phyloP scores from a whole-genome alignment of 2,888 invertebrate genomes.

The Oligia strigilis region DNA sequence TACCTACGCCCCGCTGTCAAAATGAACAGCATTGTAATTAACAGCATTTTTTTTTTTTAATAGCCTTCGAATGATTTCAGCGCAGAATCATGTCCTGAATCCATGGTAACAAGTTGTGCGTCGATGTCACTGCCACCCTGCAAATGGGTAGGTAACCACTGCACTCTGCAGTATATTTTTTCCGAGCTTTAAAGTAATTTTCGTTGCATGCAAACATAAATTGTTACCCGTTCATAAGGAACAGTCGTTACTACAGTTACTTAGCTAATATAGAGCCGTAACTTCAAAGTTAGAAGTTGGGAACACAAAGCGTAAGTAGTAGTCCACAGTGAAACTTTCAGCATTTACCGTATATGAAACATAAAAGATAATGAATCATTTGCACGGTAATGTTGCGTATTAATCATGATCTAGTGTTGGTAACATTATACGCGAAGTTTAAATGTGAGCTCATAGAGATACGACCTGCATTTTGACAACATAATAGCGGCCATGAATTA shows the following conservation, averaged over 20 bases:
- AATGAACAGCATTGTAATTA: no score
- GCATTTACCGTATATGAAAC: constrained; percentile 64
- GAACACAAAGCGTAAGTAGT: constrained; percentile 68
- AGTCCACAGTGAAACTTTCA: constrained; percentile 71
- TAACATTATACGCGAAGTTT: constrained; percentile 56
- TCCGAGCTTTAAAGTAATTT: constrained; percentile 8
- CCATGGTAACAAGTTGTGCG: no score
- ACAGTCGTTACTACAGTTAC: constrained; percentile 37
- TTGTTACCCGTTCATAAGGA: constrained; percentile 11
- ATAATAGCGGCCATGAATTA: constrained; percentile 51
- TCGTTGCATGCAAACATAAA: constrained; percentile 5
- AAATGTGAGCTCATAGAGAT: constrained; percentile 44
- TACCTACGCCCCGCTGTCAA: no score
- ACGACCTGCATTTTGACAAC: constrained; percentile 49
- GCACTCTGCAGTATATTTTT: not conserved
- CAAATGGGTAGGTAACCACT: no score
- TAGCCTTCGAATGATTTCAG: no score
- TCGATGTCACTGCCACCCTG: no score
- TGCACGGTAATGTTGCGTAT: constrained; percentile 60
- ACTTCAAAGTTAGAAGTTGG: constrained; percentile 43
- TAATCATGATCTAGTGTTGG: constrained; percentile 62
- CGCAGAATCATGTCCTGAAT: no score
- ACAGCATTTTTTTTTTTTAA: no score
- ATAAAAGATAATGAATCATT: constrained; percentile 72
- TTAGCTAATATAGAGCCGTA: constrained; percentile 36